Evolutionary conservation across 2,888 invertebrate genomes (phyloP), one percentile per base, ranked within the genome.

Genomic region (Diabrotica balteata): DNA sequence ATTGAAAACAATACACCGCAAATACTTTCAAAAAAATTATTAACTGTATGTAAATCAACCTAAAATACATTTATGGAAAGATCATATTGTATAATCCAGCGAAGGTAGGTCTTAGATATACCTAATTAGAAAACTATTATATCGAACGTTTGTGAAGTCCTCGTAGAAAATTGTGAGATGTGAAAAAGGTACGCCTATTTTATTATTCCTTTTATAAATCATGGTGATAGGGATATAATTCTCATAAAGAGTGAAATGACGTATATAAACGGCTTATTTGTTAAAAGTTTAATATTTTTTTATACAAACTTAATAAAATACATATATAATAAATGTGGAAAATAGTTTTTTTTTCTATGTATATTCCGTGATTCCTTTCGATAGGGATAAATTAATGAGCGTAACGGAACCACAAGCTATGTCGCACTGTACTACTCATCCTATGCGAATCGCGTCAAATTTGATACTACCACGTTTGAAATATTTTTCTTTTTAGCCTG

Each of bases 101-200:
- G 66, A 71, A 73, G 73, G 73, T 73, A 71, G 71, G 71, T 71
- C 66, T 50, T 70, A 67, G 59, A 51, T 65, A 64, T 47, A 69
- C 63, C 50, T 66, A 67, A 4, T 67, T 65, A 57, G 59, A 61
- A 51, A 62, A 57, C 32, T 53, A 67, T 42, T 17, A 46, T 60
- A 51, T 54, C 65, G 66, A 68, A 66, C 63, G 55, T 68, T 63
- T 67, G 61, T 66, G 64, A 57, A 64, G 66, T 55, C 65, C 50
- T 59, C 69, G 63, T 66, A 59, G 63, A 69, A 70, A 67, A 74
- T 66, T 60, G 55, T 61, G 55, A 66, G 59, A 65, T 58, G 60
- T 68, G 63, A 65, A 70, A 32, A 73, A 74, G 74, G 74, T 74
- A 74, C 70, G 72, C 63, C 66, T 63, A 67, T 67, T 68, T 66